Base-by-base conservation (phyloP, 2,888 invertebrate genomes). In the Melanostoma scalare region DNA sequence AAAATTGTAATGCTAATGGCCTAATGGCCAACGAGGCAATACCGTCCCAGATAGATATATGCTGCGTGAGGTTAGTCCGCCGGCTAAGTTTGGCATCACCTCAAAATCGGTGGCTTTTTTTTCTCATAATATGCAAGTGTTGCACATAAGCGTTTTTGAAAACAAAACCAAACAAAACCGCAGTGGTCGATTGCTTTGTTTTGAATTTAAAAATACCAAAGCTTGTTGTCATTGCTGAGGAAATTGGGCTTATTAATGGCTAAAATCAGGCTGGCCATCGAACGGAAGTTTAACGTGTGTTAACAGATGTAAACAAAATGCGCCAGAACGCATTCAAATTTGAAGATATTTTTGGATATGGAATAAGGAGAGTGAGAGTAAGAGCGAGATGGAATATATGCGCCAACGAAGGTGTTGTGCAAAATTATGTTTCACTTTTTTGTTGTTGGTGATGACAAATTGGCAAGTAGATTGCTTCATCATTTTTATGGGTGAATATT, bases 21-120 rank as follows among this genome's bases (percentile, higher is more conserved):
- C 73, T 65, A 82, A 82, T 77, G 77, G 82, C 82, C 73, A 77
- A 72, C 73, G 72, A 77, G 46, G 56, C 56, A 68, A 58, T 53
- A 61, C 33, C 73, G 82, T 61, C 82, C 77, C 77, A 82, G 77
- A 73, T 82, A 73, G 33, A 69, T 56, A 68, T 67, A 68, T 60
- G 67, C 48, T 56, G 67, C 71, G 20, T 65, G 58, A 61, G 73
- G 46, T 50, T 67, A 38, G 36, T 36, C 46, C 46, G 36, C 46
- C 56, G 31, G 56, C 33, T 42, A 50, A 58, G 58, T 58, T 71
- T 55, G 76, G 63, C 52, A 48, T 35, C 58, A 65, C 9, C 36
- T 20, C 40, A 30, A 20, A 20, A 20, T 1, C 1, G 20, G 36
- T 44, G 63, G 36, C n/a, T 35, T 31, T 68, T 55, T 55, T 55